phyloP scores from a whole-genome alignment of 2,888 invertebrate genomes.

The Macropis europaea region DNA sequence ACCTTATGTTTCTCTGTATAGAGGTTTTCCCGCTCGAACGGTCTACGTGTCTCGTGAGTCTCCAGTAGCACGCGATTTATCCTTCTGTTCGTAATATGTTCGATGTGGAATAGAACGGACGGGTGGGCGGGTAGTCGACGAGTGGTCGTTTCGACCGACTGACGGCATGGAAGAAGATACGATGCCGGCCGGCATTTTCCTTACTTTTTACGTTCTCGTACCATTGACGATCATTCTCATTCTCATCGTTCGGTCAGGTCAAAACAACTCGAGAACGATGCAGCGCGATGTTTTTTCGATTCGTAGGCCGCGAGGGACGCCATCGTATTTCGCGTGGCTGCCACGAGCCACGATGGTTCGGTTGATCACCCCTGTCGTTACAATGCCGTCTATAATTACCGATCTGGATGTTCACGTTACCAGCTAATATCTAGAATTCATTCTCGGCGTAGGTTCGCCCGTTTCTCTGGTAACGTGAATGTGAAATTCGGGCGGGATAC shows the following conservation, averaged over 20 bases:
- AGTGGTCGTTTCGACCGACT: slow-evolving; percentile 79
- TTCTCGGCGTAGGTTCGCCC: slow-evolving; percentile 1
- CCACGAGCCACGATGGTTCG: slow-evolving; percentile 53
- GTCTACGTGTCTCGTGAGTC: neutral
- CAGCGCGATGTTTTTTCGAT: slow-evolving; percentile 31
- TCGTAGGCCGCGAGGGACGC: slow-evolving; percentile 64
- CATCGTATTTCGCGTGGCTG: slow-evolving; percentile 69
- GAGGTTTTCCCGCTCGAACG: slow-evolving; percentile 25
- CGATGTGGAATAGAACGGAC: slow-evolving; percentile 15
- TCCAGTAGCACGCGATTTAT: neutral
- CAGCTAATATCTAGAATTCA: slow-evolving; percentile 47
- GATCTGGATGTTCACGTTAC: slow-evolving; percentile 58
- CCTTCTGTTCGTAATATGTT: slow-evolving; percentile 4
- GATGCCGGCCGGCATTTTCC: slow-evolving; percentile 65
- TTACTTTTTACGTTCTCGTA: slow-evolving; percentile 24
- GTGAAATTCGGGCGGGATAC: slow-evolving; percentile 47
- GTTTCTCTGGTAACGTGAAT: neutral
- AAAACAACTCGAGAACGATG: neutral
- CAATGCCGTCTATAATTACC: slow-evolving; percentile 72
- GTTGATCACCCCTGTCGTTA: slow-evolving; percentile 69
- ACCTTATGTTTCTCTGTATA: neutral
- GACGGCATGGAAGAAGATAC: slow-evolving; percentile 60
- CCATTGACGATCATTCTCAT: neutral
- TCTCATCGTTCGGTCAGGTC: neutral
- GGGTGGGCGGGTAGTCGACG: slow-evolving; percentile 48